phyloP scores from a whole-genome alignment of 2,888 invertebrate genomes.

The Pristionchus mayeri region DNA sequence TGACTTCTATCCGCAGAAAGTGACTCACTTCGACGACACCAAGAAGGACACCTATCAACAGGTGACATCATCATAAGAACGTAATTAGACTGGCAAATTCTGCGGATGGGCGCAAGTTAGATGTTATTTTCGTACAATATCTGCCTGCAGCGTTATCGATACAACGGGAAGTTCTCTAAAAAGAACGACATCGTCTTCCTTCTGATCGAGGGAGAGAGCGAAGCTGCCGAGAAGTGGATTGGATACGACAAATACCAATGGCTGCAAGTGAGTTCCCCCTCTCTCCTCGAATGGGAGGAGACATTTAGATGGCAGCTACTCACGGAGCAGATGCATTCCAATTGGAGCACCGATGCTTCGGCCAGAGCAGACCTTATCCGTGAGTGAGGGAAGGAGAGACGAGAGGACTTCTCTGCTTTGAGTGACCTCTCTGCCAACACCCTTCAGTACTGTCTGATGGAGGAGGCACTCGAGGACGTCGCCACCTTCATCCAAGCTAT shows the following conservation, averaged over 20 bases:
- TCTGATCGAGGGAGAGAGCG: conserved; percentile 61
- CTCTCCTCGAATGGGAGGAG: neutral
- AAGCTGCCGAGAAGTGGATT: conserved; percentile 18
- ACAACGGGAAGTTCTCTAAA: conserved; percentile 58
- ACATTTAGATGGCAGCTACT: conserved; percentile 59
- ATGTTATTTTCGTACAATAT: neutral
- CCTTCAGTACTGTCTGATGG: conserved; percentile 84
- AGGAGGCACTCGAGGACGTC: conserved; percentile 84
- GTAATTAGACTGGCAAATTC: too few relatives aligned
- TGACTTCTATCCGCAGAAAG: conserved; percentile 50
- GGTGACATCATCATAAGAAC: too few relatives aligned
- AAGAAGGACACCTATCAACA: conserved; percentile 57
- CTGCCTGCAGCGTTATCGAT: conserved; percentile 63
- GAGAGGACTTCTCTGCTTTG: conserved; percentile 52
- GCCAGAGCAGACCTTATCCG: conserved; percentile 60
- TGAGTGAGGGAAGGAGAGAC: conserved; percentile 36
- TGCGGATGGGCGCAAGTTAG: too few relatives aligned
- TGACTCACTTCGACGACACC: conserved; percentile 57
- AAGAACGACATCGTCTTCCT: conserved; percentile 61
- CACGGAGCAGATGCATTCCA: conserved; percentile 68
- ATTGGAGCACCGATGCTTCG: conserved; percentile 72
- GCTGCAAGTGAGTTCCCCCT: neutral
- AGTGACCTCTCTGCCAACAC: conserved; percentile 89
- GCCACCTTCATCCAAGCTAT: conserved; percentile 87
- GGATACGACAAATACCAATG: conserved; percentile 43